Evolutionary conservation across 2,113 vertebrate species (phyloP).

Genomic region (Nothobranchius kuhntae): DNA sequence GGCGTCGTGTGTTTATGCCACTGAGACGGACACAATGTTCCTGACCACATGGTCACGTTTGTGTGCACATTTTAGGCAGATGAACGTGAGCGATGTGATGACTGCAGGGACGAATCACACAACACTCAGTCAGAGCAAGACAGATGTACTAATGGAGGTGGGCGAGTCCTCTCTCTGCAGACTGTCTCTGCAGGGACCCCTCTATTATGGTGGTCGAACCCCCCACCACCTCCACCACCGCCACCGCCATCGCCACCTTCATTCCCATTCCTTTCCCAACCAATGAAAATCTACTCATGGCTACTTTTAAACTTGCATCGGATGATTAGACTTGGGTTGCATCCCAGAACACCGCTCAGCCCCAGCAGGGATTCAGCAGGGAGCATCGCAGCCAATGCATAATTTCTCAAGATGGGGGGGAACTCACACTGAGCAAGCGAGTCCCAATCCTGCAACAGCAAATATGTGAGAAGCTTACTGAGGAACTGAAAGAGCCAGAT

Average conservation of each 20-base stretch:
- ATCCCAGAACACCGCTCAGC: conserved; percentile 68
- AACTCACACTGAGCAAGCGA: conserved; percentile 66
- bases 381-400: conserved; percentile 69
- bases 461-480: conserved; percentile 59
- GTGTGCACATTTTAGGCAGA: conserved; percentile 18
- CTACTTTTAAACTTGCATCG: conserved; percentile 72
- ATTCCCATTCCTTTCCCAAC: not conserved
- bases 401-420: conserved; percentile 72
- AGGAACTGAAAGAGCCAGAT: conserved; percentile 55
- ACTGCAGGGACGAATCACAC: conserved; percentile 35
- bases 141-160: conserved; percentile 36
- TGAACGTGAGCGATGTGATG: conserved; percentile 34
- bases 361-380: conserved; percentile 73
- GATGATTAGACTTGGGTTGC: conserved; percentile 74
- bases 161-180: conserved; percentile 40
- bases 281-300: conserved; percentile 60
- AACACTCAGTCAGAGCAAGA: conserved; percentile 14
- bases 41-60: conserved; percentile 5
- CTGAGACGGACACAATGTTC: conserved; percentile 23
- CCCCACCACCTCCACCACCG: not conserved
- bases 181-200: conserved; percentile 38
- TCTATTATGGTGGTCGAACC: conserved; percentile 28
- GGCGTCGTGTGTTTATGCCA: conserved; percentile 11
- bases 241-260: too few relatives aligned
- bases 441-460: conserved; percentile 57